Base-by-base conservation (phyloP, 2,113 vertebrate genomes). In the Macquaria australasica region DNA sequence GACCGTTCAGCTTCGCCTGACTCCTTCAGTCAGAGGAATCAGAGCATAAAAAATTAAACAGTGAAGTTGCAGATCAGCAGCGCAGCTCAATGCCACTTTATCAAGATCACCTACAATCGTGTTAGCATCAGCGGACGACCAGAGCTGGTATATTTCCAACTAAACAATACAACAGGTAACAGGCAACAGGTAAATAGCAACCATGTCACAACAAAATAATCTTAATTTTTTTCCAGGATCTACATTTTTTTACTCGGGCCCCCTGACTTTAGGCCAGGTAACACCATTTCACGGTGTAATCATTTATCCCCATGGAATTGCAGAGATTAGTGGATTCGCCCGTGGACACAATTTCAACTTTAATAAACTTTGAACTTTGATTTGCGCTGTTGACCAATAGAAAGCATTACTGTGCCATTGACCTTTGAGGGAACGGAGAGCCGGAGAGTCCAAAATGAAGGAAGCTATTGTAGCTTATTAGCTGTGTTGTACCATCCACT, bases 1-100 rank as follows among this genome's bases (percentile, higher is more conserved):
- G 72, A 43, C n/a, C 10, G 39, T 66, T 87, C 67, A 43, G 77
- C 77, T 58, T 50, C 2, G 3, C 56, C 37, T 16, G 60, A 73
- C 45, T 79, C 21, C 23, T 75, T 14, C 51, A 79, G 18, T 64
- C 43, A 25, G 63, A 79, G 4, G 9, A 78, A 73, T 58, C 0
- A 11, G 45, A 0, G 31, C 20, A 43, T 34, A n/a, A 45, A 67
- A 77, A 53, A 48, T 21, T 23, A 66, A 78, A 45, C 21, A 21
- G 3, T 34, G 18, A 28, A 18, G 66, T 16, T 63, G 45, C 5
- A 73, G 82, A 77, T 56, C 69, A 59, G 56, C 5, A 64, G 18
- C 2, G 31, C 41, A 9, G 60, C 66, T 81, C 41, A 16, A 7
- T 41, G 18, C 8, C 5, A 62, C 21, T 37, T 79, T 6, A 71